Percentiles rank a stretch among this genome's conserved stretches.
Evolutionary conservation across 2,888 invertebrate genomes (phyloP).

Genomic region (Mongoloraphidia duomilia): DNA sequence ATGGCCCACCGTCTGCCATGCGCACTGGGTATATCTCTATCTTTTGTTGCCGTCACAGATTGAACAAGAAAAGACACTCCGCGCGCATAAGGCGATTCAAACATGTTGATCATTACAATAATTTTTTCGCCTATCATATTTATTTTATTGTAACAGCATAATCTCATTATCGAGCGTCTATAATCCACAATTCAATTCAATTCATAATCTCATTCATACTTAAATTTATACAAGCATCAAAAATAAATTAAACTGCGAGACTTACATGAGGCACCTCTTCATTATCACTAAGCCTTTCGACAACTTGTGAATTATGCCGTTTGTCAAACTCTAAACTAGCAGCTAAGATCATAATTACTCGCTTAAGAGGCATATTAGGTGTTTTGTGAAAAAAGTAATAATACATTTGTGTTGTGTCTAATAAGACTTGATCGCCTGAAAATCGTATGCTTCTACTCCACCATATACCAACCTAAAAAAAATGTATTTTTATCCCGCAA

Average conservation of each 20-base stretch:
- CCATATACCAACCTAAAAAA: conserved; percentile 75
- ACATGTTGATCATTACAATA: not conserved
- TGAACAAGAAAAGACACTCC: no score
- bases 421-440: conserved; percentile 89
- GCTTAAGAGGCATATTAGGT: conserved; percentile 85
- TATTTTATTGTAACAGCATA: no score
- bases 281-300: conserved; percentile 84
- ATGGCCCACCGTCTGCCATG: no score
- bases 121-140: no score
- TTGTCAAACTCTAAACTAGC: conserved; percentile 95
- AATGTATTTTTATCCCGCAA: not conserved
- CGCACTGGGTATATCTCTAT: no score
- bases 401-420: conserved; percentile 95
- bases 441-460: conserved; percentile 97
- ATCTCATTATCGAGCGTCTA: no score
- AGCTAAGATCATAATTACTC: conserved; percentile 91
- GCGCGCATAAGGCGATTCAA: no score
- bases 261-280: conserved; percentile 82
- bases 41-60: no score
- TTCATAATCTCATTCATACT: no score
- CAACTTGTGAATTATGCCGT: conserved; percentile 85
- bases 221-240: not conserved
- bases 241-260: conserved; percentile 9
- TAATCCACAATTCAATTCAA: no score
- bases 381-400: conserved; percentile 93